phyloP scores from a whole-genome alignment of 2,888 invertebrate species.

The Camptogramma bilineatum region DNA sequence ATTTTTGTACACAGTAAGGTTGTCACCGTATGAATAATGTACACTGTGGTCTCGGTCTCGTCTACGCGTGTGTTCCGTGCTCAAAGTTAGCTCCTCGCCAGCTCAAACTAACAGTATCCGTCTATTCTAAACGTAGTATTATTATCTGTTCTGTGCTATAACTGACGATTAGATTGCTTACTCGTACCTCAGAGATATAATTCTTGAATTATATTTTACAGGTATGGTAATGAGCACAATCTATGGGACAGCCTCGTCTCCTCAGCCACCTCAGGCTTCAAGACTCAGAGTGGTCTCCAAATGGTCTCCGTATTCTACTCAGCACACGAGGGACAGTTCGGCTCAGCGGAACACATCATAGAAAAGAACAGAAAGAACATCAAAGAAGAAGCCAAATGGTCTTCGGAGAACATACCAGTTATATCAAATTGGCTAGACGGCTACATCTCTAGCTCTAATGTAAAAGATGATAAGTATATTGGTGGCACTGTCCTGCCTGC shows the following conservation, averaged over 20 bases:
- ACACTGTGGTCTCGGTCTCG: too few relatives aligned
- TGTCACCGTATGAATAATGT: too few relatives aligned
- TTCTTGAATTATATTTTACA: constrained; percentile 60
- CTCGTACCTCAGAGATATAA: too few relatives aligned
- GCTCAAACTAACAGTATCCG: too few relatives aligned
- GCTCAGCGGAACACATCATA: constrained; percentile 90
- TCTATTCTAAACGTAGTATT: too few relatives aligned
- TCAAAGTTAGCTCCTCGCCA: too few relatives aligned
- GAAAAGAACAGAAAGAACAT: constrained; percentile 90
- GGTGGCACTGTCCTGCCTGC: constrained; percentile 23
- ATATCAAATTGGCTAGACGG: constrained; percentile 89
- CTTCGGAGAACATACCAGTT: constrained; percentile 89
- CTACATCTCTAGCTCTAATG: constrained; percentile 56
- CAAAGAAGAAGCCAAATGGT: constrained; percentile 91
- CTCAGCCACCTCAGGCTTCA: constrained; percentile 90
- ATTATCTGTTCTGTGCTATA: too few relatives aligned
- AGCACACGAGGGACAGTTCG: constrained; percentile 88
- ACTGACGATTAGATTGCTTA: too few relatives aligned
- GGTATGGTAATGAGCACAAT: constrained; percentile 84
- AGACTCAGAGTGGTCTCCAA: constrained; percentile 89
- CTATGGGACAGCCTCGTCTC: constrained; percentile 91
- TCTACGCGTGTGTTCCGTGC: too few relatives aligned
- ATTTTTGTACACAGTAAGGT: too few relatives aligned
- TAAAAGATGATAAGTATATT: constrained; percentile 57
- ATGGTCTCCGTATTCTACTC: constrained; percentile 88